Base-by-base conservation (phyloP, 2,888 invertebrate species). In the Drosophila trichaetosa region DNA sequence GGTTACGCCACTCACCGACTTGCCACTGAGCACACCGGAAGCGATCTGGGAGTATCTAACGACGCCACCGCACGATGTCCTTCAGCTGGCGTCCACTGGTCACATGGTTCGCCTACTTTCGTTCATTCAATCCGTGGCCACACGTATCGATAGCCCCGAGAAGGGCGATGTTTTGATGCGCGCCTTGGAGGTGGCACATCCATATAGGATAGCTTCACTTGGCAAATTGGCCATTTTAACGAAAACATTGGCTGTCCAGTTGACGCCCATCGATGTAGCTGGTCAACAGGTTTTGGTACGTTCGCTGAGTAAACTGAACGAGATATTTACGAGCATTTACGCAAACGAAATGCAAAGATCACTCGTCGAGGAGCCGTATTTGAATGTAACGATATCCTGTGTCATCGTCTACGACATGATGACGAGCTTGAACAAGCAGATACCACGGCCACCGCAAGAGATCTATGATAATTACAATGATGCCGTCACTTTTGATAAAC, bases 161-260 rank as follows among this genome's bases (percentile, higher is more conserved):
- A 11, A 24, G 6, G 73, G 18, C 2, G 3, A 1, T 4, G 10
- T 27, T 0, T 10, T 85, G 10, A 1, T 80, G 18, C 3, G 16
- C 0, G 46, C 56, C 0, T 60, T 60, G 6, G 16, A 53, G 0
- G 0, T 29, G 1, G 18, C 57, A 0, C 6, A 21, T 7, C 69
- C 65, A 4, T 1, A 8, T 1, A 40, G 65, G 1, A 1, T 57
- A 1, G 0, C 5, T 0, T 18, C 67, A 0, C 66, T 85, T 4
- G 72, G 78, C 10, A 65, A 60, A 8, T 2, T 83, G 36, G 73
- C 79, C 0, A 78, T 78, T 51, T 42, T 85, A 0, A 90, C 78
- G 4, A 21, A 29, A 2, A 83, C 75, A 5, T 16, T 90, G 13
- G 73, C 61, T 6, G 0, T 7, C 0, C 36, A n/a, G 0, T 10